These are phyloP conservation scores for Eretmocerus hayati DNA, from an alignment of 2,888 invertebrate genomes.

Conservation along the genomic window DNA sequence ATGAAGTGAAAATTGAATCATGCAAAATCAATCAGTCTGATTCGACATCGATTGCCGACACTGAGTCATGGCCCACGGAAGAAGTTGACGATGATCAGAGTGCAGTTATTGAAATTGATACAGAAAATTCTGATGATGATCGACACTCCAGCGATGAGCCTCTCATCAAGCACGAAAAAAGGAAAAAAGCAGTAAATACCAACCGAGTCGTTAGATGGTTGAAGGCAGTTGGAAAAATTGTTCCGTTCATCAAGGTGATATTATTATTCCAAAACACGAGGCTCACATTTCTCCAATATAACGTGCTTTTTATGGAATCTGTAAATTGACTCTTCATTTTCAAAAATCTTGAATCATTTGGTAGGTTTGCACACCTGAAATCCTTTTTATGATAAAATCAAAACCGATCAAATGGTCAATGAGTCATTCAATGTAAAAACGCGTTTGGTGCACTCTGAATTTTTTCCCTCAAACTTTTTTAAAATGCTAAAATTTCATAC, in stretches of 20 bases:
- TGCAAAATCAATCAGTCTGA: not conserved
- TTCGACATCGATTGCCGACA: conserved; percentile 31
- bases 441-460: no score
- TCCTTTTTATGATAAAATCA: no score
- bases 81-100: conserved; percentile 18
- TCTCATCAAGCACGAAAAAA: not conserved
- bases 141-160: conserved; percentile 1
- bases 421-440: no score
- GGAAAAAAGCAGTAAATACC: not conserved
- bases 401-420: no score
- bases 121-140: conserved; percentile 21
- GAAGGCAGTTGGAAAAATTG: not conserved
- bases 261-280: not conserved
- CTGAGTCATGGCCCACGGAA: conserved; percentile 32
- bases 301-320: no score
- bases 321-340: no score
- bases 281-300: no score
- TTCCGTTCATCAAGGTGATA: conserved; percentile 9
- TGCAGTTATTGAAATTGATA: conserved; percentile 17
- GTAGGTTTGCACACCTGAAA: no score
- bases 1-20: not conserved
- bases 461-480: not conserved
- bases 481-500: conserved; percentile 11
- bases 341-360: no score
- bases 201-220: not conserved